Conservation (phyloP, 1,140 invertebrate species). For the Drosophila nikananu region DNA sequence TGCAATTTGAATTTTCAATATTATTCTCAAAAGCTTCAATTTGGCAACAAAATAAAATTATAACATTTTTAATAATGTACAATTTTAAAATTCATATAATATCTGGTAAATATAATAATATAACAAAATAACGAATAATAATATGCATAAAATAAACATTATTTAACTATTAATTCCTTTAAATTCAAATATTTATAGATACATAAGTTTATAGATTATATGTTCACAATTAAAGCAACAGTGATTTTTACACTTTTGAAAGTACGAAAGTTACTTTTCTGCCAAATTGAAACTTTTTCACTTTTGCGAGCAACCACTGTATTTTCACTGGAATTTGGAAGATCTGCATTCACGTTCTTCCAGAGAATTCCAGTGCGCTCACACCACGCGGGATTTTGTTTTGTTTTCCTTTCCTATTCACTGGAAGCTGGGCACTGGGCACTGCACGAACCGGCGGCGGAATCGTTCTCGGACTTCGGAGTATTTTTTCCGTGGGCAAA, state of each 20-base stretch:
- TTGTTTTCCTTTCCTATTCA: slow-evolving; percentile 17
- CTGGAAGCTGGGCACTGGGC: too few relatives aligned
- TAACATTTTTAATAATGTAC: not conserved
- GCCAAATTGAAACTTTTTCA: slow-evolving; percentile 1
- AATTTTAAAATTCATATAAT: not conserved
- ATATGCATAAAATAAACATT: not conserved
- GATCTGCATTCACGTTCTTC: not conserved
- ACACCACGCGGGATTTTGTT: slow-evolving; percentile 4
- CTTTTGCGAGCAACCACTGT: slow-evolving; percentile 12
- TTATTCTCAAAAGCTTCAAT: not conserved
- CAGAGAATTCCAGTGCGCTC: not conserved
- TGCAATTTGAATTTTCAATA: not conserved
- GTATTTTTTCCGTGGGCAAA: not conserved
- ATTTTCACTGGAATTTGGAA: not conserved
- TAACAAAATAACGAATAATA: not conserved
- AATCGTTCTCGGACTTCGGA: not conserved
- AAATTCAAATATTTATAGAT: not conserved
- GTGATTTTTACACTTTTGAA: not conserved
- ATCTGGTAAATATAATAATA: slow-evolving; percentile 1
- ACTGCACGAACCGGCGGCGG: slow-evolving; percentile 7
- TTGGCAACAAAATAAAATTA: not conserved
- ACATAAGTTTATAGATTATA: too few relatives aligned
- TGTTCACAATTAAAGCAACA: not conserved
- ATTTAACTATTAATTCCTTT: not conserved
- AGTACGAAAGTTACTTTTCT: not conserved